Evolutionary conservation across 1,140 invertebrate genomes (phyloP).

Genomic region (Cheumatopsyche charites): DNA sequence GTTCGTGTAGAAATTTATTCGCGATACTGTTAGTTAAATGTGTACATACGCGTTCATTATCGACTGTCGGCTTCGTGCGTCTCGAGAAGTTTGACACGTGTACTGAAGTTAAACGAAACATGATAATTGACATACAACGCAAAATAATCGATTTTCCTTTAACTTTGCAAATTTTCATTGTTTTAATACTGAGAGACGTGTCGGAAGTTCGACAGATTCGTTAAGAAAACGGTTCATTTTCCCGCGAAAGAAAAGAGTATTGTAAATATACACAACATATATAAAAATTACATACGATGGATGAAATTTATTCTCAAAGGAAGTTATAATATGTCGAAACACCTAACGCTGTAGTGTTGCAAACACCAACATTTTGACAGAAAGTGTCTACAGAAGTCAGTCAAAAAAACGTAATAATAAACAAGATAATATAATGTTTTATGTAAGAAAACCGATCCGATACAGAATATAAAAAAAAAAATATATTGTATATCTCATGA

Average conservation of each 20-base stretch:
- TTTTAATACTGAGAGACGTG: no score
- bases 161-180: no score
- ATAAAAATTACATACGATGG: background rate
- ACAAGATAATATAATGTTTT: background rate
- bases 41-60: conserved; percentile 17
- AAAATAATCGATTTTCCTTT: conserved; percentile 2
- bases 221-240: no score
- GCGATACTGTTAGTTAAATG: conserved; percentile 23
- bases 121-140: conserved; percentile 18
- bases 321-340: conserved; percentile 9
- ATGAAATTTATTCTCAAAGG: background rate
- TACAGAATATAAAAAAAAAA: no score
- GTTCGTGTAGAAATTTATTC: conserved; percentile 13
- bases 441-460: no score
- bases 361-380: background rate
- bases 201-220: no score
- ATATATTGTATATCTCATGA: no score
- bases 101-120: conserved; percentile 16
- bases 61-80: conserved; percentile 16
- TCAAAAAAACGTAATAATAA: conserved; percentile 1
- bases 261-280: background rate
- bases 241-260: no score
- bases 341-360: background rate
- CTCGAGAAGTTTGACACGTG: conserved; percentile 2
- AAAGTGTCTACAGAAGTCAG: background rate